phyloP scores from a whole-genome alignment of 1,140 invertebrate species.

The Pollicipes pollicipes region DNA sequence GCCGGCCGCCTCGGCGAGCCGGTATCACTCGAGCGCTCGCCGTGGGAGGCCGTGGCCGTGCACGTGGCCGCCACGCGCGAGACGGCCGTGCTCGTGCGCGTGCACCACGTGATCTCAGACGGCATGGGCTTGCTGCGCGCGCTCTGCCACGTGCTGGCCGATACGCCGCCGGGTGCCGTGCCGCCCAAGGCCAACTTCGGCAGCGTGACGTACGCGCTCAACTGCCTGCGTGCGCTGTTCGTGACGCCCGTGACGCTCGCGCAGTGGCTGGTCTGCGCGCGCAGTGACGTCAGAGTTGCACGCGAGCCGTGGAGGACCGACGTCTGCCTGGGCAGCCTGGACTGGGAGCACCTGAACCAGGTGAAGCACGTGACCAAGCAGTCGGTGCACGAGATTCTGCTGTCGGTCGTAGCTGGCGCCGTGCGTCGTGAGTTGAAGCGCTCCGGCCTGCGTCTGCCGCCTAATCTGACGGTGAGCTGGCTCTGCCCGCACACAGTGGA shows the following conservation, averaged over 20 bases:
- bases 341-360: slow-evolving; percentile 24
- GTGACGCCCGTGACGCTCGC: slow-evolving; percentile 35
- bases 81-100: slow-evolving; percentile 33
- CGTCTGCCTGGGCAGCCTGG: neutral
- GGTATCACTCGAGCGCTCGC: slow-evolving; percentile 28
- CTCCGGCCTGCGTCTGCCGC: slow-evolving; percentile 30
- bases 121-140: slow-evolving; percentile 34
- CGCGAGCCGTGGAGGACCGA: neutral
- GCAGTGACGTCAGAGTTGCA: no score
- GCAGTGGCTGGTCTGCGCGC: slow-evolving; percentile 27
- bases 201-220: slow-evolving; percentile 28
- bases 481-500: no score
- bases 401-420: slow-evolving; percentile 34
- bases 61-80: slow-evolving; percentile 25
- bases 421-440: slow-evolving; percentile 31
- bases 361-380: slow-evolving; percentile 35
- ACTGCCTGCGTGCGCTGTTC: slow-evolving; percentile 30
- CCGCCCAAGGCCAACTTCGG: slow-evolving; percentile 29
- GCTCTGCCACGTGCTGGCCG: slow-evolving; percentile 32
- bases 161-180: slow-evolving; percentile 27
- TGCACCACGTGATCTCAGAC: slow-evolving; percentile 39
- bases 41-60: slow-evolving; percentile 39
- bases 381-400: slow-evolving; percentile 35
- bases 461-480: slow-evolving; percentile 29
- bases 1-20: slow-evolving; percentile 27